Base-by-base conservation (phyloP, 2,888 invertebrate species). In the Leistus spinibarbis region DNA sequence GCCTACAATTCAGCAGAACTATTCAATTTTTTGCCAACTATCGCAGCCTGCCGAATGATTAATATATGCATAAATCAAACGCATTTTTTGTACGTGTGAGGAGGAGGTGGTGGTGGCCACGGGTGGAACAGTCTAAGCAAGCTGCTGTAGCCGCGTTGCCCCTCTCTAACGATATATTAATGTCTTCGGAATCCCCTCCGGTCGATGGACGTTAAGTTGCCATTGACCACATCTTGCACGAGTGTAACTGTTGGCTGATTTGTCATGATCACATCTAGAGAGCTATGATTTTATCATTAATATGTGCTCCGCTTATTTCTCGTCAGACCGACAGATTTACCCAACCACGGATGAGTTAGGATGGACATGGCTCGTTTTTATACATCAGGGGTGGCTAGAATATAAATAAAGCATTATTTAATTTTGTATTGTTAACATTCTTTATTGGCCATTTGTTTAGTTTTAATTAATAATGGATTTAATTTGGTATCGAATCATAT, bases 121-220 rank as follows among this genome's bases (percentile, higher is more conserved):
- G 40, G 53, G 53, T 5, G n/a, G n/a, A n/a, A n/a, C 23, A 70
- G 69, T 70, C 62, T 60, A 70, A 70, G 62, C 69, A 70, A 60
- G 27, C 62, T 62, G 69, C 27, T 23, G 27, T 64, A 13, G n/a
- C 9, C n/a, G 23, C 64, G 10, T 27, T 24, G 3, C 22, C 22
- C 57, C 16, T 24, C 56, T 72, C 57, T 72, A 72, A 72, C 72
- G 72, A 72, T 72, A 57, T 72, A 72, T 72, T 72, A 72, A 72
- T 72, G 60, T 66, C 72, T 72, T 27, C n/a, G 56, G 72, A 63
- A 64, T 23, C 10, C 16, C 9, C 16, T 24, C 19, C 16, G 60
- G 19, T 60, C 17, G 19, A 19, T 10, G 20, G 20, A 20, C 22
- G 17, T 16, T 17, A 60, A 60, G 60, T 60, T 60, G 60, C 60